Conservation (phyloP, 1,140 invertebrate genomes). For the Gryllus bimaculatus region DNA sequence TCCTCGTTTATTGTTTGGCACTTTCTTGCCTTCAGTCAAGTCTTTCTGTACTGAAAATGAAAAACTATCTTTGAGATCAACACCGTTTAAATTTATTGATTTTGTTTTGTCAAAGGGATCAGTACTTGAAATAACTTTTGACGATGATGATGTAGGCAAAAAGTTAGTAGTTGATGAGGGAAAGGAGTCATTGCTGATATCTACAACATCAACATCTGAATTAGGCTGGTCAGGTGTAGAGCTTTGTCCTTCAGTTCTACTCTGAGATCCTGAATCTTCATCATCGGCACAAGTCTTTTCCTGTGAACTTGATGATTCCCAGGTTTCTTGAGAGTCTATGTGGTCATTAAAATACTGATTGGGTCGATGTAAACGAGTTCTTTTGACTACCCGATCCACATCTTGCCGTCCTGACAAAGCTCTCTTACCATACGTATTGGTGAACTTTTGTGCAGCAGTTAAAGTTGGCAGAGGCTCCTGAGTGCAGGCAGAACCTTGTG, state of each 20-base stretch:
- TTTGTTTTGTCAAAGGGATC: neutral
- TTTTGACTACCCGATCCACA: slow-evolving; percentile 8
- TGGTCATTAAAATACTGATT: slow-evolving; percentile 19
- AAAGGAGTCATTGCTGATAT: slow-evolving; percentile 7
- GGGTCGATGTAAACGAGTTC: slow-evolving; percentile 10
- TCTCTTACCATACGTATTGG: slow-evolving; percentile 16
- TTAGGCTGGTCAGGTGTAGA: neutral
- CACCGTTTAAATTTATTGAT: neutral
- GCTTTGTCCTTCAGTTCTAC: neutral
- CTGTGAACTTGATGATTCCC: slow-evolving; percentile 20
- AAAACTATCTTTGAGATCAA: slow-evolving; percentile 2
- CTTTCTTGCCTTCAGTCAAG: neutral
- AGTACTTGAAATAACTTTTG: neutral
- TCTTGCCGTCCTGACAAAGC: slow-evolving; percentile 8
- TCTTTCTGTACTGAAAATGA: neutral
- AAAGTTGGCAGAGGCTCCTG: slow-evolving; percentile 8
- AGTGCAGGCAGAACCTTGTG: neutral
- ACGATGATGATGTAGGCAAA: neutral
- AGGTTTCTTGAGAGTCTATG: slow-evolving; percentile 17
- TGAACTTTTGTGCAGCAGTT: slow-evolving; percentile 15
- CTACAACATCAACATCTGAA: slow-evolving; percentile 12
- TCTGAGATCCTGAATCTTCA: slow-evolving; percentile 15
- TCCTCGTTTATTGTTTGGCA: slow-evolving; percentile 3
- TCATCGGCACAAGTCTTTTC: slow-evolving; percentile 17
- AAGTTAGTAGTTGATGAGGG: slow-evolving; percentile 9